Percentiles rank a stretch among this genome's conserved stretches.
Conservation (phyloP, 2,888 invertebrate species). For the Xylota sylvarum region DNA sequence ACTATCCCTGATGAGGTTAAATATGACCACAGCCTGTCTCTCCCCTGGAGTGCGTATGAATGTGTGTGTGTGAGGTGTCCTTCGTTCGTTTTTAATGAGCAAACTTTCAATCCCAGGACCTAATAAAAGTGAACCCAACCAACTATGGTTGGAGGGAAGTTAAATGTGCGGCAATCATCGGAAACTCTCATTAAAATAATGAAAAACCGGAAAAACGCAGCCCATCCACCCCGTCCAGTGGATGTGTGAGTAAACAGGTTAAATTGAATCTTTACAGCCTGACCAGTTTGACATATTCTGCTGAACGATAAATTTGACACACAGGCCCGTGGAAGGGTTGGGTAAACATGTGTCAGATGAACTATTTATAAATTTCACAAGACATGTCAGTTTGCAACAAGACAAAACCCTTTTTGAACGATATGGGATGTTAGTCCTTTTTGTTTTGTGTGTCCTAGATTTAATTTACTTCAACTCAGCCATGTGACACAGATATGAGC, state of each 20-base stretch:
- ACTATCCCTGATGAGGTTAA: constrained; percentile 27
- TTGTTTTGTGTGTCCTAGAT: constrained; percentile 51
- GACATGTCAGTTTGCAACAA: constrained; percentile 51
- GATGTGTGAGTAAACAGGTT: constrained; percentile 33
- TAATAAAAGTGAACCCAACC: constrained; percentile 66
- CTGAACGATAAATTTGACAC: constrained; percentile 61
- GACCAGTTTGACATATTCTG: constrained; percentile 28
- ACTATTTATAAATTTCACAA: constrained; percentile 55
- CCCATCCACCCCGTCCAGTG: not conserved
- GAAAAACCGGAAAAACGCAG: constrained; percentile 45
- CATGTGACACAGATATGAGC: constrained; percentile 61
- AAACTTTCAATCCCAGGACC: constrained; percentile 69
- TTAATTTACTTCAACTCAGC: constrained; percentile 73
- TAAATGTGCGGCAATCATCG: constrained; percentile 75
- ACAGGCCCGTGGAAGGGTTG: not conserved
- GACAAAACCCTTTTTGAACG: constrained; percentile 50
- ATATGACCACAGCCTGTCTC: constrained; percentile 45
- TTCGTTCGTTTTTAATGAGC: constrained; percentile 72
- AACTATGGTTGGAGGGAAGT: constrained; percentile 39
- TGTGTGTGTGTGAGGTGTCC: constrained; percentile 19
- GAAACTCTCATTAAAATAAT: constrained; percentile 70
- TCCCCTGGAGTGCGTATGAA: not conserved
- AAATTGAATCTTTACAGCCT: constrained; percentile 64
- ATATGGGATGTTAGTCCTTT: constrained; percentile 39
- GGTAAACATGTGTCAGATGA: constrained; percentile 64